These are phyloP conservation scores for Lepidonotus clava DNA, from an alignment of 2,888 invertebrate species.

Conservation along the genomic window DNA sequence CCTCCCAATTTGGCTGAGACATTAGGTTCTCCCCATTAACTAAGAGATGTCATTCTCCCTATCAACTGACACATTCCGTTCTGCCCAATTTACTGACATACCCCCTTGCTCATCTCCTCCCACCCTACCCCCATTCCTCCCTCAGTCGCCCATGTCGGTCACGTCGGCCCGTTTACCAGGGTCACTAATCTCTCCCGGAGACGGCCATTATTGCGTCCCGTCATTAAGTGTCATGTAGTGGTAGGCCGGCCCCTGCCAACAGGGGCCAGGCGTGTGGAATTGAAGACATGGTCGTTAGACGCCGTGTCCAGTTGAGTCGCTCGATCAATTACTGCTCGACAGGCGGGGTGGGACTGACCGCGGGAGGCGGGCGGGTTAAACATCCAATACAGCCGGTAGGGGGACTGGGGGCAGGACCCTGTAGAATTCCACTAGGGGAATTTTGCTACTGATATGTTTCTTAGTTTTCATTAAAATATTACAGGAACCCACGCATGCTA, in stretches of 20 bases:
- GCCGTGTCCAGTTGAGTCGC: constrained; percentile 31
- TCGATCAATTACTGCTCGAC: constrained; percentile 46
- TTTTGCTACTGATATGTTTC: too few species aligned
- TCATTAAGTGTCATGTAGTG: constrained; percentile 36
- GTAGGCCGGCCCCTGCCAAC: not conserved
- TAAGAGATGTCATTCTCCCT: not conserved
- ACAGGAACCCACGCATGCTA: too few species aligned
- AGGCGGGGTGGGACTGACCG: not conserved
- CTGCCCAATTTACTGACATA: not conserved
- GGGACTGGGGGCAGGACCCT: not conserved
- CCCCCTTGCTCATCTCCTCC: not conserved
- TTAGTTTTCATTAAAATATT: too few species aligned
- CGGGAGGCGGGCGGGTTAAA: not conserved
- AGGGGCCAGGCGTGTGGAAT: constrained; percentile 4
- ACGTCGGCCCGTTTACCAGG: not conserved
- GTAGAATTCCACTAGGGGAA: too few species aligned
- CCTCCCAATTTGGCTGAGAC: too few species aligned
- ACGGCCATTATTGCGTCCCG: not conserved
- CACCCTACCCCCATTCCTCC: not conserved
- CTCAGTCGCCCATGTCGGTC: not conserved
- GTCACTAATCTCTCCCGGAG: constrained; percentile 21
- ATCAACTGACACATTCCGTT: not conserved
- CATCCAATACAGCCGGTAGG: not conserved
- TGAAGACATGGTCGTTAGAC: constrained; percentile 37
- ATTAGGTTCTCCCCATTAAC: too few species aligned